Conservation (phyloP, 2,888 invertebrate species). For the Dynastes tityus region DNA sequence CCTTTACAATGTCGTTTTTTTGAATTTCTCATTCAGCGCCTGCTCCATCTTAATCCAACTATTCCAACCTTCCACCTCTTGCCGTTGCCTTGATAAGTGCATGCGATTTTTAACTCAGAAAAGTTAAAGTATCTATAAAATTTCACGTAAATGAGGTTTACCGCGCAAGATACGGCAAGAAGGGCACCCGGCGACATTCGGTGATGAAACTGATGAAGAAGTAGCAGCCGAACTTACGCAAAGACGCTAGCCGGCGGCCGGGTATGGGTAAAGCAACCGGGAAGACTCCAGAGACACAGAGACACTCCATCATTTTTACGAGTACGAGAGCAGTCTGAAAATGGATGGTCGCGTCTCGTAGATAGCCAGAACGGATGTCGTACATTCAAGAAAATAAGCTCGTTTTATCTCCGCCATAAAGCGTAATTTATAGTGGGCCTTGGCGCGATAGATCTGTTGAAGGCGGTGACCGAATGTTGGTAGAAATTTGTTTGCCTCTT, state of each 20-base stretch:
- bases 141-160: conserved; percentile 36
- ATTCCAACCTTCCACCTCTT: neutral
- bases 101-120: conserved; percentile 45
- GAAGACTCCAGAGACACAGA: conserved; percentile 42
- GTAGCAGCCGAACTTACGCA: neutral
- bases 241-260: conserved; percentile 11
- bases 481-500: conserved; percentile 22
- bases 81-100: conserved; percentile 38
- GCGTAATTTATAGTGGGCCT: conserved; percentile 67
- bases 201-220: neutral
- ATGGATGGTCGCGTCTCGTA: conserved; percentile 65
- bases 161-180: conserved; percentile 12
- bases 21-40: neutral
- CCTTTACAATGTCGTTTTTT: neutral
- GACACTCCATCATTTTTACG: conserved; percentile 65
- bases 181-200: conserved; percentile 29
- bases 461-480: conserved; percentile 28
- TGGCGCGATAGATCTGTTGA: conserved; percentile 45
- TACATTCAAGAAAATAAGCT: conserved; percentile 71
- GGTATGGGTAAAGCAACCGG: conserved; percentile 13
- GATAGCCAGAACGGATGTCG: conserved; percentile 68
- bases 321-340: conserved; percentile 59
- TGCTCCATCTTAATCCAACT: neutral
- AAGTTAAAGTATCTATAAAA: conserved; percentile 53
- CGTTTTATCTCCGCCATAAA: conserved; percentile 71